Base-by-base conservation (phyloP, 1,140 invertebrate species). In the Saxidomus purpurata region DNA sequence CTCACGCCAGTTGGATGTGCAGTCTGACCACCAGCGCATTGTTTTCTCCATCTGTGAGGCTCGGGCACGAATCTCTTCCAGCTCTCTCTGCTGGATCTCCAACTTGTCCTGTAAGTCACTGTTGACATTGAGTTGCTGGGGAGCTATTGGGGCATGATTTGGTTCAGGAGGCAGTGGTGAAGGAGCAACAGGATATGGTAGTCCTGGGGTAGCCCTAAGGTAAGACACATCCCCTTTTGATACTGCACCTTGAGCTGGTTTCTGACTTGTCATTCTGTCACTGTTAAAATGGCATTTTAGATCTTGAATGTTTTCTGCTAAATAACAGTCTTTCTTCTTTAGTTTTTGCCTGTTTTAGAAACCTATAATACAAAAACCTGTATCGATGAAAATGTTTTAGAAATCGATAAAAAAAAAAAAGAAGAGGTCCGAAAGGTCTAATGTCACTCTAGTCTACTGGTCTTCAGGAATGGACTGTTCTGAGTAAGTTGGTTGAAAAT, bases 1-100 rank as follows among this genome's bases (percentile, higher is more conserved):
- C 95, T 99, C 98, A 15, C 98, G 96, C 98, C 98, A 98, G 94
- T 98, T 98, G 17, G 97, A 97, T 0, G 98, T 99, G 94, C 98
- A 98, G 92, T 98, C 98, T 0, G 97, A 98, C 99, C 99, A 99
- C 99, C 99, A 99, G 77, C 98, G 96, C 98, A 99, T 99, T 0
- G 99, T 99, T 96, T 99, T 99, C 95, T 99, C 99, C 99, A 99
- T 99, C 95, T 99, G 99, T 0, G 98, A 97, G 4, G 98, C 98
- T 87, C 98, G 95, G 0, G 98, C 98, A 87, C 98, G 96, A 0
- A 98, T 98, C 94, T 99, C 98, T 91, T 99, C 98, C 87, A 99
- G 95, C 95, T 99, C 98, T 87, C 98, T 96, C 49, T 83, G 81
- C 47, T 84, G 87, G 22, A 89, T 38, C 36, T 89, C 87, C 25